Percentiles rank a stretch among this genome's conserved stretches.
Evolutionary conservation across 1,140 invertebrate species (phyloP).

Genomic region (Bombus confusus): DNA sequence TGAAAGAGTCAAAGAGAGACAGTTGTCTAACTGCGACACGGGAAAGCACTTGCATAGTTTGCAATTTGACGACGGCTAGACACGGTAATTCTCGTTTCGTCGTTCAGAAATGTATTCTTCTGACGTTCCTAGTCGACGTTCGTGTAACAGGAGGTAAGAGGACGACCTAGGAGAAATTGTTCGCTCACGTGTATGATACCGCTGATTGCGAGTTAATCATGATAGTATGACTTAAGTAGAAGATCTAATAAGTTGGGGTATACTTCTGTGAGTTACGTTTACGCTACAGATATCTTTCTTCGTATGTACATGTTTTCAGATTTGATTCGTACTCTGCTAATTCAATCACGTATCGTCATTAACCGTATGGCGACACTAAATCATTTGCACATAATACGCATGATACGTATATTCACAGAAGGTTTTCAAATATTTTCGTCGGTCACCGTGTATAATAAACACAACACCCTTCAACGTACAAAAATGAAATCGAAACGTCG

Average conservation of each 20-base stretch:
- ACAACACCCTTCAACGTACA: too few relatives aligned
- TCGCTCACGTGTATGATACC: not conserved
- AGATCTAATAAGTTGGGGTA: too few relatives aligned
- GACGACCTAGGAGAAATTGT: not conserved
- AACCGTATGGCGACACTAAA: too few relatives aligned
- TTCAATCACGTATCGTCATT: too few relatives aligned
- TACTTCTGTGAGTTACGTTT: not conserved
- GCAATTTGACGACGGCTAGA: constrained; percentile 14
- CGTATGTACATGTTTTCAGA: too few relatives aligned
- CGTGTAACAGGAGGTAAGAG: constrained; percentile 18
- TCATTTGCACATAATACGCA: too few relatives aligned
- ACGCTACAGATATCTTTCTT: too few relatives aligned
- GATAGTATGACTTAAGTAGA: not conserved
- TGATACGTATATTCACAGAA: too few relatives aligned
- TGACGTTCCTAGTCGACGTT: not conserved
- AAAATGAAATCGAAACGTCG: not conserved
- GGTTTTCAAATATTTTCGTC: too few relatives aligned
- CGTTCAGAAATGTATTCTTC: not conserved
- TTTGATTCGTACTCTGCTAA: too few relatives aligned
- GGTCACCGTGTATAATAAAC: too few relatives aligned
- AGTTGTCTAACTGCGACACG: not conserved
- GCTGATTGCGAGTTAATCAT: too few relatives aligned
- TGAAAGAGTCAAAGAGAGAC: constrained; percentile 30
- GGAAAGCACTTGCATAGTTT: not conserved
- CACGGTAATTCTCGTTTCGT: not conserved